These are phyloP conservation scores for Eretmocerus hayati DNA, from an alignment of 2,888 invertebrate species.

Conservation along the genomic window DNA sequence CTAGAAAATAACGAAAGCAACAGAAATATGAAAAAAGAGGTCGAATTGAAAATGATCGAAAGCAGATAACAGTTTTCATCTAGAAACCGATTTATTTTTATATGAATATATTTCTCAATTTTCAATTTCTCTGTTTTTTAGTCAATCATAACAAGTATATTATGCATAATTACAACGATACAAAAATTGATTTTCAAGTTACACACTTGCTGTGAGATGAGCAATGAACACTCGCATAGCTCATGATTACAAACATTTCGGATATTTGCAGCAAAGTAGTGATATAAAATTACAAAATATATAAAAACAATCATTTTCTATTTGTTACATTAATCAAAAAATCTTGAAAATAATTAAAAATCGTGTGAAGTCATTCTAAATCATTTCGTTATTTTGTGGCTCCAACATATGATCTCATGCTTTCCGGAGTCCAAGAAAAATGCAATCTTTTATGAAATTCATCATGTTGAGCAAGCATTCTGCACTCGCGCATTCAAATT, in stretches of 20 bases:
- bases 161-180: constrained; percentile 6
- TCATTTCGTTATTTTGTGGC: background rate
- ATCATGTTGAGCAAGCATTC: constrained; percentile 19
- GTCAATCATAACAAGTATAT: constrained; percentile 21
- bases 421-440: constrained; percentile 16
- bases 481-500: constrained; percentile 18
- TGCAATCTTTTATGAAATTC: constrained; percentile 9
- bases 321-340: constrained; percentile 16
- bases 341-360: constrained; percentile 17
- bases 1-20: no score
- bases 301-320: constrained; percentile 19
- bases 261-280: constrained; percentile 13
- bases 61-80: no score
- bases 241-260: constrained; percentile 13
- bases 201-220: no score
- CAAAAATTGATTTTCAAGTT: no score
- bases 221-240: no score
- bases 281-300: constrained; percentile 22
- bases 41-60: constrained; percentile 8
- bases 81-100: constrained; percentile 15
- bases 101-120: constrained; percentile 15
- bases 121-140: background rate
- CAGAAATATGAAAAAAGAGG: constrained; percentile 6
- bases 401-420: constrained; percentile 1
- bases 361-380: constrained; percentile 14